phyloP scores from a whole-genome alignment of 2,888 invertebrate genomes.

The Tetropium fuscum region DNA sequence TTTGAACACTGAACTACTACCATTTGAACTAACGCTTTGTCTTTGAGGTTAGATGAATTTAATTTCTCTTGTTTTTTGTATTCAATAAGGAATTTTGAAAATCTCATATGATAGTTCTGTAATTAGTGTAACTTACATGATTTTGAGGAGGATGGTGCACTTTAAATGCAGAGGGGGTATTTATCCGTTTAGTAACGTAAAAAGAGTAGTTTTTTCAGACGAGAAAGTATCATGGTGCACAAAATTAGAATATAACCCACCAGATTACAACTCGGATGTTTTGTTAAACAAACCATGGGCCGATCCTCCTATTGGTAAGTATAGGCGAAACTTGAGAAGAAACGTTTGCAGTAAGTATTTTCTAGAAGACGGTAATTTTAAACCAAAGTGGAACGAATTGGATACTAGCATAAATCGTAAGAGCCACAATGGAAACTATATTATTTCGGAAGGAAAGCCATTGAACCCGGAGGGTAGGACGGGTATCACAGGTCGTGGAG shows the following conservation, averaged over 20 bases:
- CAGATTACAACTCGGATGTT: constrained; percentile 75
- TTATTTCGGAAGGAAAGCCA: constrained; percentile 72
- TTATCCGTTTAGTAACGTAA: constrained; percentile 76
- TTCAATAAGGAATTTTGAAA: too few species aligned
- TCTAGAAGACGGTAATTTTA: constrained; percentile 68
- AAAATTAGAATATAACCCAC: constrained; percentile 80
- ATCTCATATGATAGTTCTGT: too few species aligned
- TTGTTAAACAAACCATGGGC: constrained; percentile 85
- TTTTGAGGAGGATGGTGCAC: constrained; percentile 57
- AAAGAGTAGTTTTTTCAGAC: constrained; percentile 80
- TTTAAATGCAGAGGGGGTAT: constrained; percentile 73
- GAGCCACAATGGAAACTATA: constrained; percentile 79
- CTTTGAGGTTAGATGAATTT: too few species aligned
- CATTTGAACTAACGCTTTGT: too few species aligned
- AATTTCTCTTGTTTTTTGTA: too few species aligned
- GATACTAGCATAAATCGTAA: constrained; percentile 82
- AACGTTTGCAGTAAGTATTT: too few species aligned
- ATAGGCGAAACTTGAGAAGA: background rate
- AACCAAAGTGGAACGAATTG: constrained; percentile 83
- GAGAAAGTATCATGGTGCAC: constrained; percentile 80
- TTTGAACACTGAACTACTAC: too few species aligned
- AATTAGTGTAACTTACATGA: too few species aligned
- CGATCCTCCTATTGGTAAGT: constrained; percentile 76
- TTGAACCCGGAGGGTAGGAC: constrained; percentile 94
- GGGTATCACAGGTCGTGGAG: constrained; percentile 87